Conservation (phyloP, 1,140 invertebrate species). For the Aradophagus sp. region DNA sequence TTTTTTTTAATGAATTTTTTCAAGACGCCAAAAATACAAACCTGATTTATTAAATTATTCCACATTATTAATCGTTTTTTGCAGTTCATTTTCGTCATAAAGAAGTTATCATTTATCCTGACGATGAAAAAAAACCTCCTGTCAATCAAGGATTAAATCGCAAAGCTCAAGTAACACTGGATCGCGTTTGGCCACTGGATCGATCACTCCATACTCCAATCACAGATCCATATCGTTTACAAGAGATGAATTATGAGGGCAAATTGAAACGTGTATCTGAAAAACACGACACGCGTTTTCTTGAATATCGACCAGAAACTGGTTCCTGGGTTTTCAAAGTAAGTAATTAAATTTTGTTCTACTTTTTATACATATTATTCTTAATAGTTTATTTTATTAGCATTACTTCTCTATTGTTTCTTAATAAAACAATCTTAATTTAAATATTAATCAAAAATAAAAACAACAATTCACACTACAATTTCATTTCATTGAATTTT, state of each 20-base stretch:
- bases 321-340: slow-evolving; percentile 96
- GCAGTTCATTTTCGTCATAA: slow-evolving; percentile 85
- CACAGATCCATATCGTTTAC: slow-evolving; percentile 85
- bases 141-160: slow-evolving; percentile 92
- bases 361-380: neutral
- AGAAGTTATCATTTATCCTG: slow-evolving; percentile 84
- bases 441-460: neutral
- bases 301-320: slow-evolving; percentile 95
- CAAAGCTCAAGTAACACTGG: slow-evolving; percentile 92
- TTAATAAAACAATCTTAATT: neutral
- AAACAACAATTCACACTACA: too few species aligned
- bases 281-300: slow-evolving; percentile 91
- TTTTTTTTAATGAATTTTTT: too few species aligned
- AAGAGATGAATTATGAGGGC: slow-evolving; percentile 89
- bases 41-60: slow-evolving; percentile 13
- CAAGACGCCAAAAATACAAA: too few species aligned
- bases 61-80: slow-evolving; percentile 52
- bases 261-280: slow-evolving; percentile 89
- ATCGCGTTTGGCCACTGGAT: slow-evolving; percentile 95
- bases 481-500: slow-evolving; percentile 52
- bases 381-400: slow-evolving; percentile 15
- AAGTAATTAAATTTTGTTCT: slow-evolving; percentile 21
- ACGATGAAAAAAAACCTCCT: slow-evolving; percentile 80
- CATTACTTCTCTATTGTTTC: too few species aligned
- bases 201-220: slow-evolving; percentile 88